A percentile compares a stretch with the other conserved stretches of the same genome.
phyloP scores from a whole-genome alignment of 2,797 vertebrate species.

The Clangula hyemalis region DNA sequence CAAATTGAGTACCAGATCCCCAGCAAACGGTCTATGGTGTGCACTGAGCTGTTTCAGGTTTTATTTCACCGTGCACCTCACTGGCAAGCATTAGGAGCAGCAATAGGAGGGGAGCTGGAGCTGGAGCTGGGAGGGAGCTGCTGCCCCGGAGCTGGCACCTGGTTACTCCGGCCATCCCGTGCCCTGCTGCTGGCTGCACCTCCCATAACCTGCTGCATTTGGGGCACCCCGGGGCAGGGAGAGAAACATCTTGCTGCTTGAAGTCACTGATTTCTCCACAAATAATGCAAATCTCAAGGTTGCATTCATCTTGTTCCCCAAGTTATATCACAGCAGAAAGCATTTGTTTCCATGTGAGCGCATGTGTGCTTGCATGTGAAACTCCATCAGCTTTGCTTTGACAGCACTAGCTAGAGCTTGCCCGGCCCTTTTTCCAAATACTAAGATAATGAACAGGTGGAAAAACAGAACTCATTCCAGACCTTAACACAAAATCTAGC shows the following conservation, averaged over 20 bases:
- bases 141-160: slow-evolving; percentile 2
- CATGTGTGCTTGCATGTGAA: background rate
- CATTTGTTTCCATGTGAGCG: background rate
- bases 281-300: background rate
- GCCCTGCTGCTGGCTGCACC: background rate
- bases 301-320: background rate
- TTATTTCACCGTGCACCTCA: background rate
- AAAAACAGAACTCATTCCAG: background rate
- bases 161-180: background rate
- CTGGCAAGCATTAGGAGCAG: background rate
- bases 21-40: background rate
- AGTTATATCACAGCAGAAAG: background rate
- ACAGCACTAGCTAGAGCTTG: background rate
- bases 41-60: background rate
- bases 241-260: background rate
- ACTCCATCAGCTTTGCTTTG: background rate
- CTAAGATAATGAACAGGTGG: background rate
- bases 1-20: background rate
- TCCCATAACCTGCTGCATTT: background rate
- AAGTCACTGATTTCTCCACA: background rate
- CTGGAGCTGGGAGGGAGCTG: no score
- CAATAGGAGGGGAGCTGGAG: background rate
- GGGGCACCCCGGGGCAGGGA: background rate
- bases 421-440: background rate
- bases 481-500: background rate